Conservation (phyloP, 2,797 vertebrate genomes). For the Crypturellus tataupa region DNA sequence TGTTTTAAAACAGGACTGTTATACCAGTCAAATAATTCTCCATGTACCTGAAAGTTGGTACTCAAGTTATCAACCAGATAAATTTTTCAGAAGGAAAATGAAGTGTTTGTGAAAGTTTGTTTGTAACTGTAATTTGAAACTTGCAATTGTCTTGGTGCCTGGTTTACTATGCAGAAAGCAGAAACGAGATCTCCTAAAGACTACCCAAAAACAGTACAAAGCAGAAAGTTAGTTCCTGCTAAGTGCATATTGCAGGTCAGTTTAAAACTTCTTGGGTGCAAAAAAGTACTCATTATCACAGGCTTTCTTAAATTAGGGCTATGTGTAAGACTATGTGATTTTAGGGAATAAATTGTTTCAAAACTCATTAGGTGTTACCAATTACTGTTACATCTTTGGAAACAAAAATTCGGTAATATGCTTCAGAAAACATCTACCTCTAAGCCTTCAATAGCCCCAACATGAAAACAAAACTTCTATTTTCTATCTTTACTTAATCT, state of each 20-base stretch:
- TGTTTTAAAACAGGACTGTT: background rate
- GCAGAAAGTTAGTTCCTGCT: background rate
- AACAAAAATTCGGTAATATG: background rate
- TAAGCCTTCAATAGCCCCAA: background rate
- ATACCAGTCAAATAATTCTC: background rate
- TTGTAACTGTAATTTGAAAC: background rate
- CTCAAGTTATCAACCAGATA: background rate
- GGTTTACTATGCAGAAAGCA: background rate
- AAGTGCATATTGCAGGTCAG: background rate
- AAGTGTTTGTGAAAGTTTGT: background rate
- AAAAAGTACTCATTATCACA: accelerated
- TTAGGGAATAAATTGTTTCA: background rate
- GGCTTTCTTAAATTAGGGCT: background rate
- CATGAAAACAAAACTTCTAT: background rate
- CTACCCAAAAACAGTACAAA: background rate
- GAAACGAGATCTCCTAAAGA: background rate
- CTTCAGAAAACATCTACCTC: background rate
- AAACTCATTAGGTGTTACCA: background rate
- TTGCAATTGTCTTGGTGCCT: background rate
- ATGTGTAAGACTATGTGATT: background rate
- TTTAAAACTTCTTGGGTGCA: background rate
- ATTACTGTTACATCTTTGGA: background rate
- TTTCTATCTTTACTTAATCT: background rate
- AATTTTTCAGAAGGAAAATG: background rate
- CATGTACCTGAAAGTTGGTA: background rate